A percentile compares a stretch with the other conserved stretches of the same genome.
phyloP scores from a whole-genome alignment of 2,888 invertebrate species.

The Himalopsyche tibetana region DNA sequence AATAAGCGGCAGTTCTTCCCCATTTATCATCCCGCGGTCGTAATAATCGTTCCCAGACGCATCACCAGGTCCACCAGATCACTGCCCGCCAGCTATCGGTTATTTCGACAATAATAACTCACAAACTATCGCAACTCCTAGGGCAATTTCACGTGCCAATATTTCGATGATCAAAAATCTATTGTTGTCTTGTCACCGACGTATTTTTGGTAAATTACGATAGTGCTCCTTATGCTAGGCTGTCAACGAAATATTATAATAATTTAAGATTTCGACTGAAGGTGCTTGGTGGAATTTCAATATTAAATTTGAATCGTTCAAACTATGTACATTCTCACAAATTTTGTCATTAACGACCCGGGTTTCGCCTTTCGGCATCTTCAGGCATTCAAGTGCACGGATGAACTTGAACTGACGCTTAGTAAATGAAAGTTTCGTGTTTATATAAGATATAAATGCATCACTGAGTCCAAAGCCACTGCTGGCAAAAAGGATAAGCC shows the following conservation, averaged over 20 bases:
- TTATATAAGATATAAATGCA: no score
- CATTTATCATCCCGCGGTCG: constrained; percentile 50
- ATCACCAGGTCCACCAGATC: background rate
- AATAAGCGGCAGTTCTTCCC: constrained; percentile 54
- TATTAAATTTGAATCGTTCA: no score
- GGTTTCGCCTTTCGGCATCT: no score
- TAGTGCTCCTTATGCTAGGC: background rate
- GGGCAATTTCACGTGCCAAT: constrained; percentile 39
- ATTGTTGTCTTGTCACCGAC: background rate
- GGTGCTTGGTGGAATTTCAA: no score
- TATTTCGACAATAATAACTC: constrained; percentile 29
- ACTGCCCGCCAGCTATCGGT: background rate
- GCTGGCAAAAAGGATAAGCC: no score
- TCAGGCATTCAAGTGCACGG: no score
- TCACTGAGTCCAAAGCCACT: no score
- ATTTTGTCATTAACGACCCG: no score
- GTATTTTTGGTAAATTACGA: background rate
- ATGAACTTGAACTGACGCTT: no score
- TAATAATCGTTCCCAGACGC: constrained; percentile 59
- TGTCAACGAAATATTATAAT: background rate
- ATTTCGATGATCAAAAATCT: background rate
- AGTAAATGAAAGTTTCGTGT: no score
- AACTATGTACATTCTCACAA: no score
- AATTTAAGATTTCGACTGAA: no score
- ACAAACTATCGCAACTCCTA: constrained; percentile 2